Evolutionary conservation across 2,888 invertebrate species (phyloP).

Genomic region (Thymelicus lineola): DNA sequence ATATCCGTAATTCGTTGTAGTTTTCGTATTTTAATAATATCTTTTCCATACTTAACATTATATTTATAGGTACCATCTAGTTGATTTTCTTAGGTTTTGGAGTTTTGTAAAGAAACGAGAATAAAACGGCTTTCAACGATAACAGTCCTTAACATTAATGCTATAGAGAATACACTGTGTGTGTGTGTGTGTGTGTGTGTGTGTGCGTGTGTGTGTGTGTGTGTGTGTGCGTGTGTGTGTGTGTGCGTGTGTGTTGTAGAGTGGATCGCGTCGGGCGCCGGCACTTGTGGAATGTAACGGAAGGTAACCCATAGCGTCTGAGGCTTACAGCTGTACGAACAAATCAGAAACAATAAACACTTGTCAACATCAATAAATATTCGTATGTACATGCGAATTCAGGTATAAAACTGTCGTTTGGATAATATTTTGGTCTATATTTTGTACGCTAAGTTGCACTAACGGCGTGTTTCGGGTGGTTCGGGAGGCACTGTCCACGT

Average conservation of each 20-base stretch:
- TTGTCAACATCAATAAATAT: slow-evolving; percentile 72
- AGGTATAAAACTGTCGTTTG: slow-evolving; percentile 64
- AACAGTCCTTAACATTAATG: slow-evolving; percentile 55
- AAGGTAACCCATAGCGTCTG: slow-evolving; percentile 75
- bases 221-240: no score
- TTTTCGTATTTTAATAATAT: slow-evolving; percentile 56
- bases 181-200: no score
- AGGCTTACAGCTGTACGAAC: slow-evolving; percentile 66
- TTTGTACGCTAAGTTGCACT: slow-evolving; percentile 82
- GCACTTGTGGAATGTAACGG: slow-evolving; percentile 68
- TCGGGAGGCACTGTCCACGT: slow-evolving; percentile 61
- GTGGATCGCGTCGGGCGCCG: no score
- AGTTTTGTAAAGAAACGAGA: slow-evolving; percentile 58
- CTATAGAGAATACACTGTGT: slow-evolving; percentile 45
- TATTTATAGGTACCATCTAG: slow-evolving; percentile 67
- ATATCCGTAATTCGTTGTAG: slow-evolving; percentile 78
- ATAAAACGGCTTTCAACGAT: slow-evolving; percentile 53
- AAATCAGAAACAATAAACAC: slow-evolving; percentile 54
- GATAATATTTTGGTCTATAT: slow-evolving; percentile 79
- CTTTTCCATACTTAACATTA: slow-evolving; percentile 56
- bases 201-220: no score
- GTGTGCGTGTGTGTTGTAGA: no score
- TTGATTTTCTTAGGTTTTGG: slow-evolving; percentile 56
- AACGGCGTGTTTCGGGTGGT: slow-evolving; percentile 62
- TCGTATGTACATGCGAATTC: slow-evolving; percentile 62